These are phyloP conservation scores for Diuraphis noxia DNA, from an alignment of 1,140 invertebrate genomes.

Conservation along the genomic window DNA sequence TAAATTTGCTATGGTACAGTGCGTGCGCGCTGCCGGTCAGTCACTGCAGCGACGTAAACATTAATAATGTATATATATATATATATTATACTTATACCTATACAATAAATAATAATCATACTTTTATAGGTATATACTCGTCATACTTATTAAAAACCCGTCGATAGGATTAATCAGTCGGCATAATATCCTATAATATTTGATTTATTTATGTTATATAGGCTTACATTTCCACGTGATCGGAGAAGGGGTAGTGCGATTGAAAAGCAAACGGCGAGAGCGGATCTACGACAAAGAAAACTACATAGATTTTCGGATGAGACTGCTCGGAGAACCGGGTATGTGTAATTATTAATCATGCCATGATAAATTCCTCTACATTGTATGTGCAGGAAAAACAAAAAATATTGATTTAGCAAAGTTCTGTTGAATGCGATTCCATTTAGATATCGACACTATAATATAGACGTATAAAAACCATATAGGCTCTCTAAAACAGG, in stretches of 20 bases:
- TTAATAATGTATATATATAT: background rate
- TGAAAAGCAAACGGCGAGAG: conserved; percentile 78
- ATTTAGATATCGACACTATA: no score
- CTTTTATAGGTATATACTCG: no score
- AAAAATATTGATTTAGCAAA: no score
- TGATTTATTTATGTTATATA: conserved; percentile 59
- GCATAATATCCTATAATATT: background rate
- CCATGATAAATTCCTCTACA: background rate
- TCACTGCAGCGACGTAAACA: background rate
- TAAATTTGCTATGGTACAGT: background rate
- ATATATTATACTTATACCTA: no score
- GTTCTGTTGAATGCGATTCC: no score
- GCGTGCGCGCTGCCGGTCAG: background rate
- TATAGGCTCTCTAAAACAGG: no score
- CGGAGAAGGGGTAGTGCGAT: conserved; percentile 86
- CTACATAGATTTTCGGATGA: conserved; percentile 94
- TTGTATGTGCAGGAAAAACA: no score
- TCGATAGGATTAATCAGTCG: background rate
- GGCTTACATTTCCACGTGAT: conserved; percentile 92
- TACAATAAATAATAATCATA: background rate
- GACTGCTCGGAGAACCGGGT: conserved; percentile 87
- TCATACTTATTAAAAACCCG: background rate
- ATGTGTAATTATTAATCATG: conserved; percentile 56
- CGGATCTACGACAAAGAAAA: conserved; percentile 87
- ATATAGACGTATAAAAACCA: no score